Base-by-base conservation (phyloP, 2,888 invertebrate species). In the Caenorhabditis panamensis region DNA sequence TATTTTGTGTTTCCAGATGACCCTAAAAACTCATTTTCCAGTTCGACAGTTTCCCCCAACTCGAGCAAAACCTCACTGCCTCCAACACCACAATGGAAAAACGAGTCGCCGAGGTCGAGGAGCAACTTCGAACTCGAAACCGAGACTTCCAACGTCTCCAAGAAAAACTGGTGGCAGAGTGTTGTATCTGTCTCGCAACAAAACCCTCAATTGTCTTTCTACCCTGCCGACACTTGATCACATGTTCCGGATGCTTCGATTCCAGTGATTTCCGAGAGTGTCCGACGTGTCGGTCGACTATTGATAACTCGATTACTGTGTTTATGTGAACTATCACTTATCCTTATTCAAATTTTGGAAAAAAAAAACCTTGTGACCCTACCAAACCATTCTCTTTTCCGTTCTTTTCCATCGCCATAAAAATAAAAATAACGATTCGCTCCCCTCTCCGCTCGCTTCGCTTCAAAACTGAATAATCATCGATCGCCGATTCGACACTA, bases 161-260 rank as follows among this genome's bases (percentile, higher is more conserved):
- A 26, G 84, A 84, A 41, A 84, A 84, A 53, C 68, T 76, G 4
- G 76, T 81, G 1, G 51, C 81, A 3, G 84, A 84, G 37, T 84
- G 84, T 53, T 84, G 84, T 49, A 84, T 84, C 24, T 84, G 84
- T 75, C 49, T 84, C 26, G 80, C 75, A 5, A 82, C 76, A 2
- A 84, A 82, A 79, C 85, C 85, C n/a, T 81, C 82, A 16, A 76
- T 83, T 47, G 83, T 85, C 20, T 85, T 85, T 62, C 44, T 82
- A 51, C 85, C 85, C n/a, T 83, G 85, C 51, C 77, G 79, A 28
- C 85, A 85, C 71, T 47, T 85, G 49, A 79, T 79, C 44, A 72
- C 83, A 9, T 85, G 85, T 49, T 63, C 79, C 37, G 85, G 68
- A 16, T 85, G 85, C 47, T 76, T 53, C 61, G 76, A 79, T 22